Conservation (phyloP, 2,888 invertebrate genomes). For the Nycteola revayana region DNA sequence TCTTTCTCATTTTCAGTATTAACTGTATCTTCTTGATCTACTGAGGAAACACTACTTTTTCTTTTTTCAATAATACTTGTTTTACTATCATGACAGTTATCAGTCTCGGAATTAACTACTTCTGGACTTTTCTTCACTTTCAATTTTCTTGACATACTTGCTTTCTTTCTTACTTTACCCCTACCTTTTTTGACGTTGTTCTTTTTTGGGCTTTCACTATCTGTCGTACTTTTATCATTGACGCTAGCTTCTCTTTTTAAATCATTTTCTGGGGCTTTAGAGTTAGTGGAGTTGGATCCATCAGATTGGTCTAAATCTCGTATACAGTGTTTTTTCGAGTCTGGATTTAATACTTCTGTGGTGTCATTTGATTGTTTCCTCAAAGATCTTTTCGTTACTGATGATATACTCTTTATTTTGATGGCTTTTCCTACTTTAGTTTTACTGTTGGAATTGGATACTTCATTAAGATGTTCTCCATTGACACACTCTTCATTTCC, state of each 20-base stretch:
- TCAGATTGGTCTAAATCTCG: conserved; percentile 59
- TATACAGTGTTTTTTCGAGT: conserved; percentile 70
- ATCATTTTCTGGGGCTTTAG: conserved; percentile 46
- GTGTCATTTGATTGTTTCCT: conserved; percentile 67
- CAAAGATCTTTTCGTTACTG: conserved; percentile 62
- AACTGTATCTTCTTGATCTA: conserved; percentile 55
- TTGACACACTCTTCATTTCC: conserved; percentile 61
- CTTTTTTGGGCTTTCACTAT: conserved; percentile 56
- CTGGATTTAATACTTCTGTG: conserved; percentile 56
- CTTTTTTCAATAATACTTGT: conserved; percentile 68
- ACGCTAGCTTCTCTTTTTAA: conserved; percentile 49
- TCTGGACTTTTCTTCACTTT: conserved; percentile 54
- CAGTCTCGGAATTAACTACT: conserved; percentile 55
- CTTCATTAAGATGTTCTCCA: conserved; percentile 61
- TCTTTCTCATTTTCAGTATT: conserved; percentile 54
- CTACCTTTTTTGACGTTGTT: conserved; percentile 60
- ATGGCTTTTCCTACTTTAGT: conserved; percentile 54
- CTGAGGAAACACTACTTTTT: conserved; percentile 72
- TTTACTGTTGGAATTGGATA: conserved; percentile 49
- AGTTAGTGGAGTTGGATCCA: conserved; percentile 51
- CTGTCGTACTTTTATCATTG: conserved; percentile 58
- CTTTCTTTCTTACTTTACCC: conserved; percentile 65
- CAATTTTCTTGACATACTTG: conserved; percentile 43
- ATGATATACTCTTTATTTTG: conserved; percentile 51
- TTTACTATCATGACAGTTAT: conserved; percentile 65